Evolutionary conservation across 1,140 invertebrate species (phyloP).

Genomic region (Lepeophtheirus salmonis): DNA sequence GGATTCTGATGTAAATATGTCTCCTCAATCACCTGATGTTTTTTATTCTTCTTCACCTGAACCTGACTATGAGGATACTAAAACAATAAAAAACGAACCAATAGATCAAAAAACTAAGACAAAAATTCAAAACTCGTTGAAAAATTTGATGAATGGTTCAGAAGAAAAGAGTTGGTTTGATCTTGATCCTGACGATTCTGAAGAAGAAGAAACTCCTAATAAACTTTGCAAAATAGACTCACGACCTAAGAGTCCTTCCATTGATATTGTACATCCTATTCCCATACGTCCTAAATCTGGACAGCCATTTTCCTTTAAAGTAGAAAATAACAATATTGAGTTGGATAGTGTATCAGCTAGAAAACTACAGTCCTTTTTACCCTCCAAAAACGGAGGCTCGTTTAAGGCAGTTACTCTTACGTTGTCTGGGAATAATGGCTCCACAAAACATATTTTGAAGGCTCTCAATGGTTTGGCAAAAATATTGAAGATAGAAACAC

Average conservation of each 20-base stretch:
- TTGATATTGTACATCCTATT: background rate
- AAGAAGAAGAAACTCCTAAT: slow-evolving; percentile 19
- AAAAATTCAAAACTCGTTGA: too few relatives aligned
- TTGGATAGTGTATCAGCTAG: background rate
- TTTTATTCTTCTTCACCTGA: slow-evolving; percentile 17
- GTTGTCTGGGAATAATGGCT: background rate
- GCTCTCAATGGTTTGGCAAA: slow-evolving; percentile 33
- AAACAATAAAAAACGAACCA: background rate
- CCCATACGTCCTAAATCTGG: slow-evolving; percentile 19
- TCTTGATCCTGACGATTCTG: slow-evolving; percentile 16
- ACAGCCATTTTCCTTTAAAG: slow-evolving; percentile 13
- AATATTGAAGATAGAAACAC: slow-evolving; percentile 18
- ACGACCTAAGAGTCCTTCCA: background rate
- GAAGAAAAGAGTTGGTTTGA: slow-evolving; percentile 10
- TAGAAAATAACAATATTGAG: slow-evolving; percentile 21
- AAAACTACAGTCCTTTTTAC: slow-evolving; percentile 12
- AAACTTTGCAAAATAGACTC: background rate
- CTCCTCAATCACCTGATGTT: background rate
- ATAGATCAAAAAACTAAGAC: too few relatives aligned
- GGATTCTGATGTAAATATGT: background rate
- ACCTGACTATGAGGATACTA: background rate
- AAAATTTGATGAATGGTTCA: too few relatives aligned
- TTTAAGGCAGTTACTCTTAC: slow-evolving; percentile 11
- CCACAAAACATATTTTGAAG: slow-evolving; percentile 25
- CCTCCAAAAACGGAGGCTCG: background rate